Conservation (phyloP, 2,113 vertebrate genomes). For the Pseudorectes ferrugineus region DNA sequence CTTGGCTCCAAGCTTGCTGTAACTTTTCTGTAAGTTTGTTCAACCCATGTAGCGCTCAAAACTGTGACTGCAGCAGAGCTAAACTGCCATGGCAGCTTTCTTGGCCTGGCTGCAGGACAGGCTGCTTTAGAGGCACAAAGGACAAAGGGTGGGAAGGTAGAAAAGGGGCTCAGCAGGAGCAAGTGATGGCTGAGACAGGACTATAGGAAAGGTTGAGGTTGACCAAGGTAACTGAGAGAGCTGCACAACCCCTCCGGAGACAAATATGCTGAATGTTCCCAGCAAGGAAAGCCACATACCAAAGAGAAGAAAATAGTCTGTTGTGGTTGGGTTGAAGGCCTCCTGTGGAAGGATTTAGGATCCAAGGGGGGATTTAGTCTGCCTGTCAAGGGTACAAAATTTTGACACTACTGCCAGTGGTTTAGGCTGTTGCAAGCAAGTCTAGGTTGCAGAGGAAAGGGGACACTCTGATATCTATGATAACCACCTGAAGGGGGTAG, state of each 20-base stretch:
- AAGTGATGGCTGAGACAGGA: not conserved
- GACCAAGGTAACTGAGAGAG: not conserved
- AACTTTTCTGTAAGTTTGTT: not conserved
- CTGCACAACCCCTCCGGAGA: not conserved
- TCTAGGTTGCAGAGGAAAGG: not conserved
- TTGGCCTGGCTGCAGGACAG: not conserved
- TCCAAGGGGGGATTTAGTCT: not conserved
- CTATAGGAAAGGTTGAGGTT: not conserved
- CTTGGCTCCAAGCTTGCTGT: not conserved
- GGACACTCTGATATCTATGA: not conserved
- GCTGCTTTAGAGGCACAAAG: not conserved
- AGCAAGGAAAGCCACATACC: not conserved
- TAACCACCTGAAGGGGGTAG: not conserved
- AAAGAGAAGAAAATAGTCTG: not conserved
- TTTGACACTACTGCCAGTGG: not conserved
- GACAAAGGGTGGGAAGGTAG: not conserved
- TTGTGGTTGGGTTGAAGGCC: not conserved
- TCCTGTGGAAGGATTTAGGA: not conserved
- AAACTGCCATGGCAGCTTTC: not conserved
- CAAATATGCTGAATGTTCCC: not conserved
- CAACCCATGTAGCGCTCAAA: not conserved
- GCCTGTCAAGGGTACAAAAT: not conserved
- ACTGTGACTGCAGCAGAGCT: not conserved
- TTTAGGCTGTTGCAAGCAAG: not conserved
- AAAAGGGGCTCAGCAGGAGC: not conserved